Conservation (phyloP, 2,888 invertebrate genomes). For the Julus scandinavius region DNA sequence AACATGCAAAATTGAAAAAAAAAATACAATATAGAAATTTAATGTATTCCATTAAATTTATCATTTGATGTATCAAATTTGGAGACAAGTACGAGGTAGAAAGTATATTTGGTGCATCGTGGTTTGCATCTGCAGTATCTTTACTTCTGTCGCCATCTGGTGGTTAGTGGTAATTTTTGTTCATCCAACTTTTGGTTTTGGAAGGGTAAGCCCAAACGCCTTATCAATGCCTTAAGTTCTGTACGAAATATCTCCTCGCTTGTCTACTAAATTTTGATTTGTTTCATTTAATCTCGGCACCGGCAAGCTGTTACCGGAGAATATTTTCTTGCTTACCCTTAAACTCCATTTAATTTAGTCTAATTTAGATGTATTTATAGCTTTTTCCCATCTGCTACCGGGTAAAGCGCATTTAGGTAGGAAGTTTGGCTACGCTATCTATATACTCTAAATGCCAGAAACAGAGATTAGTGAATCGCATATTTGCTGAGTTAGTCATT, state of each 20-base stretch:
- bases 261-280: conserved; percentile 30
- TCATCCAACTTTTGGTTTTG: not conserved
- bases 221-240: not conserved
- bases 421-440: conserved; percentile 13
- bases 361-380: conserved; percentile 30
- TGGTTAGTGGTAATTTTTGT: not conserved
- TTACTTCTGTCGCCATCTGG: not conserved
- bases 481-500: not conserved
- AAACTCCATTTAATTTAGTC: conserved; percentile 22
- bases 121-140: not conserved
- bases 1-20: too few species aligned
- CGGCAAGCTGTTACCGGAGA: not conserved
- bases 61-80: not conserved
- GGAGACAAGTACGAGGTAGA: not conserved
- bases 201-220: not conserved
- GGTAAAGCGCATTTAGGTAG: not conserved
- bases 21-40: not conserved
- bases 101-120: too few species aligned
- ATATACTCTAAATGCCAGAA: conserved; percentile 6
- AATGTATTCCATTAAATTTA: not conserved
- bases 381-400: conserved; percentile 18
- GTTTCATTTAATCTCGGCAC: conserved; percentile 27
- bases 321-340: conserved; percentile 16
- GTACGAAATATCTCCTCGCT: not conserved
- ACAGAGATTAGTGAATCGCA: conserved; percentile 12